A percentile compares a stretch with the other conserved stretches of the same genome.
Conservation (phyloP, 2,888 invertebrate species). For the Watsonalla cultraria region DNA sequence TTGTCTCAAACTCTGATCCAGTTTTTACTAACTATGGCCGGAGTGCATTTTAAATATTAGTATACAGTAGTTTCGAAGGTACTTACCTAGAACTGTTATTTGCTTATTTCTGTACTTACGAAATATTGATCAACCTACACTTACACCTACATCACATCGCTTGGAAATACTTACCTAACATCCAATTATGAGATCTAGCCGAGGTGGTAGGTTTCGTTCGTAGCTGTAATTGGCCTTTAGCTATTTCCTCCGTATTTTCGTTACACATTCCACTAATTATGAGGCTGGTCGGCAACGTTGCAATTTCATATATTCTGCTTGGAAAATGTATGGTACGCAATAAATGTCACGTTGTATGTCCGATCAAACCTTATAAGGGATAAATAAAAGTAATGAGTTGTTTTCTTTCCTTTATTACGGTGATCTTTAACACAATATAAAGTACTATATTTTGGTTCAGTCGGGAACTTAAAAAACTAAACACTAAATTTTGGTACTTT, state of each 20-base stretch:
- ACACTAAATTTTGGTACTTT: slow-evolving; percentile 68
- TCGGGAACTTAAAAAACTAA: slow-evolving; percentile 76
- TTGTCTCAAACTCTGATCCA: too few relatives aligned
- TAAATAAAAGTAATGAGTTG: slow-evolving; percentile 37
- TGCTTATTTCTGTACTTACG: too few relatives aligned
- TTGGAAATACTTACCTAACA: slow-evolving; percentile 1
- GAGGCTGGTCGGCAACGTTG: slow-evolving; percentile 28
- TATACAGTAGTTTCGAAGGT: too few relatives aligned
- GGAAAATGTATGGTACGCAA: slow-evolving; percentile 16
- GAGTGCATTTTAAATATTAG: too few relatives aligned
- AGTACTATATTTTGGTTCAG: slow-evolving; percentile 76
- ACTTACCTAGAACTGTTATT: too few relatives aligned
- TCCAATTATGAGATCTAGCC: not conserved
- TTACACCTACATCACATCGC: too few relatives aligned
- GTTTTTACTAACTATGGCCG: too few relatives aligned
- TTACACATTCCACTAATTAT: slow-evolving; percentile 48
- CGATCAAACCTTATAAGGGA: slow-evolving; percentile 14
- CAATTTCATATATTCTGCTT: slow-evolving; percentile 29
- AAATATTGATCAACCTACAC: too few relatives aligned
- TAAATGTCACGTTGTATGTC: slow-evolving; percentile 14
- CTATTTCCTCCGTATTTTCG: slow-evolving; percentile 46
- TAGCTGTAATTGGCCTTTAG: slow-evolving; percentile 44
- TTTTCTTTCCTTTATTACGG: slow-evolving; percentile 62
- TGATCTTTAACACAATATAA: slow-evolving; percentile 69
- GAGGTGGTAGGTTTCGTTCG: not conserved